These are phyloP conservation scores for Haliclona indistincta DNA, from an alignment of 37 sponge, comb jelly and placozoan genomes.

Conservation along the genomic window DNA sequence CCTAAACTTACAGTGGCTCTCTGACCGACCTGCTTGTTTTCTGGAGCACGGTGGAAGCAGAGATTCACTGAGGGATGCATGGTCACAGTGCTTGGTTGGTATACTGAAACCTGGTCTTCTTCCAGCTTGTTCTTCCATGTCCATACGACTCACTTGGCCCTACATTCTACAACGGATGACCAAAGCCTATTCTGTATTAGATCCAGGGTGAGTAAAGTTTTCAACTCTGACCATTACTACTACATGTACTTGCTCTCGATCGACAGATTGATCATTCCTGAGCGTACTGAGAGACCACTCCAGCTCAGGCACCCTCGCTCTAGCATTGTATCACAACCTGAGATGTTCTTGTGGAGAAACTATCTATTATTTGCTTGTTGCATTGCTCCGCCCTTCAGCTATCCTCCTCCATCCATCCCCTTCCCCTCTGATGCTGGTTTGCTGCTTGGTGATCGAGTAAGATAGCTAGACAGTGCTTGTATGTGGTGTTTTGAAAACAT, in stretches of 20 bases:
- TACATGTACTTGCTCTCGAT: neutral
- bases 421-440: neutral
- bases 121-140: conserved; percentile 74
- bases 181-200: conserved; percentile 69
- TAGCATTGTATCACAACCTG: conserved; percentile 51
- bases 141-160: conserved; percentile 77
- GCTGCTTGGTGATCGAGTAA: neutral
- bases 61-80: conserved; percentile 68
- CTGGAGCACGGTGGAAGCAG: conserved; percentile 73
- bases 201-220: conserved; percentile 70
- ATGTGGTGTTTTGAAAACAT: neutral
- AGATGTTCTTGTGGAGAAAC: conserved; percentile 92
- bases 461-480: too few species aligned
- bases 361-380: conserved; percentile 92
- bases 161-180: conserved; percentile 72
- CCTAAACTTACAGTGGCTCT: conserved; percentile 71
- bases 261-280: conserved; percentile 37
- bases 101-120: conserved; percentile 76
- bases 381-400: conserved; percentile 57
- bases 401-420: neutral
- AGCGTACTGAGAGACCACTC: conserved; percentile 40
- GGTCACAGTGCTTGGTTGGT: conserved; percentile 85
- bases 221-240: neutral
- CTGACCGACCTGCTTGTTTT: conserved; percentile 66
- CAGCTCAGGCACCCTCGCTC: conserved; percentile 35